These are phyloP conservation scores for Oncorhynchus gorbuscha DNA, from an alignment of 2,113 vertebrate genomes.

Conservation along the genomic window DNA sequence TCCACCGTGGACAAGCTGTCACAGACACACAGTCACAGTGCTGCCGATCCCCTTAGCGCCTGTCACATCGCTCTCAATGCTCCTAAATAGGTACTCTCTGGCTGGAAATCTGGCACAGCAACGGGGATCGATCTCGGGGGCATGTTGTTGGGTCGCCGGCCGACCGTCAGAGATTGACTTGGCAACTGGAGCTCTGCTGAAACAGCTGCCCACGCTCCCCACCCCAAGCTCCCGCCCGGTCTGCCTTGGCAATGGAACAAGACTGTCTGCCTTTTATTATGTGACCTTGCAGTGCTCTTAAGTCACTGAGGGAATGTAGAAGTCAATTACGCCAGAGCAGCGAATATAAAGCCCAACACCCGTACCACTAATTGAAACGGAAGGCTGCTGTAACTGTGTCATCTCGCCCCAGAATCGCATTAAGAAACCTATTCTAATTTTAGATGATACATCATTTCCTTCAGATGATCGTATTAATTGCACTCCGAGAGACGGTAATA, in stretches of 20 bases:
- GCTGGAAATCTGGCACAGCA: conserved; percentile 18
- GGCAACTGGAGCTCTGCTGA: conserved; percentile 13
- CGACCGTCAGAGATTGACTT: conserved; percentile 8
- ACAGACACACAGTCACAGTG: neutral
- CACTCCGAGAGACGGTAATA: conserved; percentile 5
- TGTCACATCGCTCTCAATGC: neutral
- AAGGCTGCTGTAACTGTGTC: conserved; percentile 20
- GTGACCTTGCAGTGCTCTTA: conserved; percentile 32
- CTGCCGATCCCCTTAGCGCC: neutral
- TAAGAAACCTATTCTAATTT: conserved; percentile 20
- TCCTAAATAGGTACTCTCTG: neutral
- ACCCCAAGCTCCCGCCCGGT: neutral
- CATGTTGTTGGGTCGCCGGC: conserved; percentile 4
- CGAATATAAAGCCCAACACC: conserved; percentile 14
- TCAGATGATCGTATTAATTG: conserved; percentile 24
- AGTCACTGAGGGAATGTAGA: conserved; percentile 39
- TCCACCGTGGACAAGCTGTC: neutral
- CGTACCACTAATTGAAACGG: conserved; percentile 29
- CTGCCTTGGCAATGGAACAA: conserved; percentile 22
- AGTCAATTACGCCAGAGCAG: conserved; percentile 34
- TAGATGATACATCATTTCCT: conserved; percentile 14
- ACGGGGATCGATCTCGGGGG: conserved; percentile 29
- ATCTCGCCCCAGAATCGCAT: neutral
- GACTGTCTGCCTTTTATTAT: conserved; percentile 17
- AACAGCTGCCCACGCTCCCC: conserved; percentile 15